Evolutionary conservation across 1,140 invertebrate species (phyloP), one percentile per base, ranked within the genome.

Genomic region (Drosophila ohnishii): DNA sequence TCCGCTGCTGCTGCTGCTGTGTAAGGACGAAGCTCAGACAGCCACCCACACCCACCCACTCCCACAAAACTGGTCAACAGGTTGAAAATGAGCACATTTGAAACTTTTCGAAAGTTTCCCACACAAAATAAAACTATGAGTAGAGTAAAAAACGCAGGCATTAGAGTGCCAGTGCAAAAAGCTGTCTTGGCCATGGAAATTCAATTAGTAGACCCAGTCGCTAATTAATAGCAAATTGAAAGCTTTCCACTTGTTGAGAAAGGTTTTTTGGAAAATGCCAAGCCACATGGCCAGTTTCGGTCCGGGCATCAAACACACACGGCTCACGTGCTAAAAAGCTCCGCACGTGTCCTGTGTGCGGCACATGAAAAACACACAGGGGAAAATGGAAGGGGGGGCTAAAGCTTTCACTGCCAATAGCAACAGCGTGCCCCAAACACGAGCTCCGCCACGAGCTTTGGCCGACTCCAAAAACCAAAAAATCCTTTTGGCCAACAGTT

Each of bases 161-260:
- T 61, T 73, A 30, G 55, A n/a, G 5, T 40, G 1, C 14, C 25
- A 19, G 25, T 28, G 25, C 25, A 28, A 28, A 28, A 32, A 40
- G 14, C 22, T 59, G 28, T 45, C 25, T 47, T 66, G 66, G 67
- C 82, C 83, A 64, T 87, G 82, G 71, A 79, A 86, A 86, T 86
- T 87, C 83, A 86, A 86, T 86, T 87, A 87, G 84, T 63, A 53
- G 44, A 57, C 45, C 34, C 40, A 48, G 51, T 45, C 61, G 75
- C 76, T 87, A 88, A 86, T 86, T 86, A 82, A 83, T 86, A 53
- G 75, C 55, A 73, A 74, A 78, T 67, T 76, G 47, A 78, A 85
- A 85, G 82, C 83, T 87, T 85, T 66, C 83, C 82, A 85, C 82
- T 85, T 85, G 82, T 85, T 85, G 82, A 85, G 69, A 81, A 80